Evolutionary conservation across 1,140 invertebrate genomes (phyloP).

Genomic region (Sitobion miscanthi): DNA sequence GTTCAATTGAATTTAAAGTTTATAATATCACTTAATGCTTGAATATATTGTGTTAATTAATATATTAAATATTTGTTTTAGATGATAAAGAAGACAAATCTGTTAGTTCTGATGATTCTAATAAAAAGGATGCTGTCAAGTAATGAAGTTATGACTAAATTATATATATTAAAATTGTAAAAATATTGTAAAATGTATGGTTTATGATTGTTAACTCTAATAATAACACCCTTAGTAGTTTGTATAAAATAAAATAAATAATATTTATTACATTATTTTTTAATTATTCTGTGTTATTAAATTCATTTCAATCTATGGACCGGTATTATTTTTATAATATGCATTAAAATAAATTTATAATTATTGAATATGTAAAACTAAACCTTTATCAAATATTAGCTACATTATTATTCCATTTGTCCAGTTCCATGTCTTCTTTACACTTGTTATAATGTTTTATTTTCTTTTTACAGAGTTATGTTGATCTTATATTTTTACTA

Average conservation of each 20-base stretch:
- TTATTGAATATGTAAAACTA: no score
- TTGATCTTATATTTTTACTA: not conserved
- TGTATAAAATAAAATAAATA: constrained; percentile 48
- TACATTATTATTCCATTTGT: not conserved
- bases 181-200: constrained; percentile 34
- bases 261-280: constrained; percentile 50
- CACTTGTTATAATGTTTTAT: not conserved
- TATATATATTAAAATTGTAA: constrained; percentile 25
- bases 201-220: constrained; percentile 34
- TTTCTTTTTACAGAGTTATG: not conserved
- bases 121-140: constrained; percentile 48
- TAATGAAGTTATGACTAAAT: constrained; percentile 17
- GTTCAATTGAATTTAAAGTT: not conserved
- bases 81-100: constrained; percentile 54
- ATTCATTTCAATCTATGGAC: not conserved
- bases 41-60: not conserved
- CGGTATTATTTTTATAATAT: not conserved
- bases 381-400: no score
- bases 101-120: constrained; percentile 55
- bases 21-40: not conserved
- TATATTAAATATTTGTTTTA: constrained; percentile 14
- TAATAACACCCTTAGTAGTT: constrained; percentile 40
- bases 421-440: not conserved
- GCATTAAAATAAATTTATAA: no score
- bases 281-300: not conserved